Evolutionary conservation across 1,140 invertebrate species (phyloP).

Genomic region (Diabrotica virgifera): DNA sequence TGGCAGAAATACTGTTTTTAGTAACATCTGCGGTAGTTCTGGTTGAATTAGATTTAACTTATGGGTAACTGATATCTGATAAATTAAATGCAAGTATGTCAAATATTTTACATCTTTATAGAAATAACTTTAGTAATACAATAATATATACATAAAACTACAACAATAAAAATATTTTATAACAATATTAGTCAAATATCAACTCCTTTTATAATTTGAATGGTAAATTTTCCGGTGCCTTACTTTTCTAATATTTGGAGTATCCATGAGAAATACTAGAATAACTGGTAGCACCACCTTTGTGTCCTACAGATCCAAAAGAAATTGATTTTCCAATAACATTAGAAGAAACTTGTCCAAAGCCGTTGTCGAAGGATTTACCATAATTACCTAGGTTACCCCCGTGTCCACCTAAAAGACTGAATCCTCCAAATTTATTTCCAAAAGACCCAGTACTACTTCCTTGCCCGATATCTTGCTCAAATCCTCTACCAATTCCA

Average conservation of each 20-base stretch:
- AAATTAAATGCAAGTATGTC: too few relatives aligned
- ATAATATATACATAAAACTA: too few relatives aligned
- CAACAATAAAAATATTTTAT: too few relatives aligned
- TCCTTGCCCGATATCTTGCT: conserved; percentile 22
- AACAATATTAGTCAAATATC: too few relatives aligned
- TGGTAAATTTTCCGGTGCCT: not conserved
- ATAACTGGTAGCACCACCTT: conserved; percentile 18
- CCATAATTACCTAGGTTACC: conserved; percentile 24
- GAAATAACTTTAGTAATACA: too few relatives aligned
- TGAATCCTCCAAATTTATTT: conserved; percentile 26
- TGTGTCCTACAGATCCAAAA: conserved; percentile 11
- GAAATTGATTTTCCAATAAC: conserved; percentile 43
- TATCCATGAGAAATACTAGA: conserved; percentile 23
- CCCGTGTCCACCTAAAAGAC: conserved; percentile 18
- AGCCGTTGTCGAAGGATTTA: conserved; percentile 22
- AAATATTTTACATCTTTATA: too few relatives aligned
- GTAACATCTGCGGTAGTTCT: too few relatives aligned
- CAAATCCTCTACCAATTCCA: conserved; percentile 16
- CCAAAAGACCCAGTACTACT: conserved; percentile 19
- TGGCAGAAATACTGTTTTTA: too few relatives aligned
- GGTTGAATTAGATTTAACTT: too few relatives aligned
- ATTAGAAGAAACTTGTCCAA: conserved; percentile 22
- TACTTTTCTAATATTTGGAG: conserved; percentile 23
- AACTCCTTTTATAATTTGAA: too few relatives aligned
- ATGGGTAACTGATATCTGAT: too few relatives aligned